Percentiles rank a stretch among this genome's conserved stretches.
Evolutionary conservation across 2,888 invertebrate genomes (phyloP).

Genomic region (Nemoura dubitans): DNA sequence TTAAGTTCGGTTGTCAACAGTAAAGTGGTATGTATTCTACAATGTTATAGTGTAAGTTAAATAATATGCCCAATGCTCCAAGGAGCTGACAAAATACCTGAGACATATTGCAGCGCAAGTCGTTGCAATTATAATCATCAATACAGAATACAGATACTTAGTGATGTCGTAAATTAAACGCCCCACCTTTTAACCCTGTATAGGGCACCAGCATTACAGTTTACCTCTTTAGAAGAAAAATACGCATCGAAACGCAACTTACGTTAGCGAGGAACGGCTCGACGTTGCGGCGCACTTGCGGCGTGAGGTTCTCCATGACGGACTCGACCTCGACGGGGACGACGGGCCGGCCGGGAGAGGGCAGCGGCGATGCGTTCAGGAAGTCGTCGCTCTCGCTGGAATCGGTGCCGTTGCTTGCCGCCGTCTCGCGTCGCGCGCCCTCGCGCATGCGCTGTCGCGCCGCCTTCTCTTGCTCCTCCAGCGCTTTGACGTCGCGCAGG

Average conservation of each 20-base stretch:
- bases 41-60: too few species aligned
- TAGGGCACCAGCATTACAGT: too few species aligned
- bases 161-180: too few species aligned
- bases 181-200: too few species aligned
- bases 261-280: conserved; percentile 35
- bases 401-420: not conserved
- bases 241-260: not conserved
- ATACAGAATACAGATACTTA: too few species aligned
- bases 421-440: not conserved
- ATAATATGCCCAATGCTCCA: too few species aligned
- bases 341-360: conserved; percentile 15
- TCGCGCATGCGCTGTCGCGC: not conserved
- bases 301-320: conserved; percentile 16
- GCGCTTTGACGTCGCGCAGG: conserved; percentile 60
- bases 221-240: too few species aligned
- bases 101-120: too few species aligned
- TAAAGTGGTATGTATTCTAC: too few species aligned
- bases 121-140: too few species aligned
- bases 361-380: not conserved
- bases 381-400: not conserved
- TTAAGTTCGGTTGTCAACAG: too few species aligned
- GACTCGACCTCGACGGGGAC: conserved; percentile 9
- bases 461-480: conserved; percentile 56
- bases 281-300: conserved; percentile 30
- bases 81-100: too few species aligned